Evolutionary conservation across 2,797 vertebrate genomes (phyloP).

Genomic region (Potorous gilbertii): DNA sequence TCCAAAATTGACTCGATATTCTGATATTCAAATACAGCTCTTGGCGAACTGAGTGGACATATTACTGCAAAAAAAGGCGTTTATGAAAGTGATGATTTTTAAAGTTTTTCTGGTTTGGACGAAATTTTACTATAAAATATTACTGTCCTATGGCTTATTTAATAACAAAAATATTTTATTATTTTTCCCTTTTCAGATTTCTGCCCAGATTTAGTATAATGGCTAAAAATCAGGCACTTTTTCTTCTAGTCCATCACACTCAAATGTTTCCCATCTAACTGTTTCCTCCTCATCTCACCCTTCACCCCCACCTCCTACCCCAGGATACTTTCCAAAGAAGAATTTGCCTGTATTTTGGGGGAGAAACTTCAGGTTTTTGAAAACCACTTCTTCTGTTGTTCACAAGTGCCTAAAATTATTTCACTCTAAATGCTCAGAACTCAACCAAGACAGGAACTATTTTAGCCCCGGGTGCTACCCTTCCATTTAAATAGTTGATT

Average conservation of each 20-base stretch:
- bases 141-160: slow-evolving; percentile 19
- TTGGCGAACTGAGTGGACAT: slow-evolving; percentile 10
- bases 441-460: not conserved
- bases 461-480: not conserved
- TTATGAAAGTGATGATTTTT: not conserved
- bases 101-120: not conserved
- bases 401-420: slow-evolving; percentile 31
- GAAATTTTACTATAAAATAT: slow-evolving; percentile 42
- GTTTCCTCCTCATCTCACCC: not conserved
- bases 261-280: not conserved
- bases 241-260: not conserved
- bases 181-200: not conserved
- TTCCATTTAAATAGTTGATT: not conserved
- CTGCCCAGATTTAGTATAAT: not conserved
- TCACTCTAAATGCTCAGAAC: not conserved
- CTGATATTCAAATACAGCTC: slow-evolving; percentile 1
- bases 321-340: slow-evolving; percentile 29
- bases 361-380: not conserved
- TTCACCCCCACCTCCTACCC: not conserved
- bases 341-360: slow-evolving; percentile 17
- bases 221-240: not conserved
- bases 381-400: slow-evolving; percentile 13
- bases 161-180: slow-evolving; percentile 34
- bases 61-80: not conserved
- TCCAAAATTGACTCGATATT: slow-evolving; percentile 38